Evolutionary conservation across 1,140 invertebrate genomes (phyloP).

Genomic region (Drosophila pachea): DNA sequence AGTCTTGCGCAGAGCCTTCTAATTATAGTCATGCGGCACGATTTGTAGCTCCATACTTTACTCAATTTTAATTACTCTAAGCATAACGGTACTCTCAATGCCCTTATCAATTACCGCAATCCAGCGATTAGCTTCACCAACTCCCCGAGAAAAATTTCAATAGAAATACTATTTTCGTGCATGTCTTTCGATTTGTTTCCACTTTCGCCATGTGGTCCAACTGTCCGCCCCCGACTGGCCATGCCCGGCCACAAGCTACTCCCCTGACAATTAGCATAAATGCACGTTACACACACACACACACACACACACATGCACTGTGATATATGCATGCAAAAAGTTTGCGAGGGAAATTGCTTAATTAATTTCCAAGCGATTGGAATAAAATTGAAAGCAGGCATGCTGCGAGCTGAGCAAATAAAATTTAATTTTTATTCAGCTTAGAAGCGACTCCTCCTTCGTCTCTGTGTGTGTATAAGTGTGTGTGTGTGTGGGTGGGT

Average conservation of each 20-base stretch:
- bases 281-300: conserved; percentile 32
- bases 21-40: too few relatives aligned
- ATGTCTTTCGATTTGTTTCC: conserved; percentile 11
- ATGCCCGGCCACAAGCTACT: conserved; percentile 6
- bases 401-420: conserved; percentile 48
- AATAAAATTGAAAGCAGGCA: conserved; percentile 51
- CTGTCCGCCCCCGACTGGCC: background rate
- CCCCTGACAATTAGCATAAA: conserved; percentile 61
- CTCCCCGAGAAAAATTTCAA: background rate
- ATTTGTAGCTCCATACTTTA: background rate
- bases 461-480: background rate
- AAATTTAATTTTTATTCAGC: conserved; percentile 63
- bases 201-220: conserved; percentile 20
- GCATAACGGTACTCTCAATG: background rate
- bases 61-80: background rate
- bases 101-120: background rate
- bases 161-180: conserved; percentile 1
- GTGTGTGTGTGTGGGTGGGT: background rate
- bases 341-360: conserved; percentile 62
- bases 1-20: too few relatives aligned
- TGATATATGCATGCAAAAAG: conserved; percentile 34
- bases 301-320: conserved; percentile 40
- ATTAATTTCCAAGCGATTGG: conserved; percentile 60
- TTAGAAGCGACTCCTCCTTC: conserved; percentile 21
- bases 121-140: background rate